Evolutionary conservation across 2,888 invertebrate species (phyloP), one percentile per base, ranked within the genome.

Genomic region (Pseudococcus viburni): DNA sequence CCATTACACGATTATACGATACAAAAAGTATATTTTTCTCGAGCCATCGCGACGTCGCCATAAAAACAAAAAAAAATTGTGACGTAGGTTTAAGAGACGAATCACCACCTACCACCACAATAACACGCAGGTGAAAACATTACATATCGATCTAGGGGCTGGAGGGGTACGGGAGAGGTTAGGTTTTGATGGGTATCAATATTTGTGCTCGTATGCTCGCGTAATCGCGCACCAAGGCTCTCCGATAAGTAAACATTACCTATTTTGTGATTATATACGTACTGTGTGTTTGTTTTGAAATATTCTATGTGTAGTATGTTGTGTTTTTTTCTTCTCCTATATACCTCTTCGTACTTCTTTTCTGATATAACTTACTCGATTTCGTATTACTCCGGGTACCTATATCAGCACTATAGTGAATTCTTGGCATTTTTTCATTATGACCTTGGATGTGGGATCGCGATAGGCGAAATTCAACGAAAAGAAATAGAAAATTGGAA

Each of bases 181-280:
- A 5, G 22, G 33, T 73, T 26, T 73, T 33, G 68, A 73, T 73
- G 59, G 59, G 59, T 59, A 59, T 59, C 59, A 59, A 59, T 59
- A 59, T 59, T 59, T 59, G 59, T 59, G 19, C n/a, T 59, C 59
- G 33, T 73, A 73, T 26, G 68, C 68, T 12, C 68, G 68, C 33
- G 68, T 73, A 73, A 73, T 73, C 68, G 33, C 68, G 68, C 33
- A 26, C 68, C 68, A 33, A 73, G 33, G 68, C 68, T 73, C 26
- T 73, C 33, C 26, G 68, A 26, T 33, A 73, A 8, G 68, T 73
- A 73, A 73, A 73, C 68, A 73, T 73, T 73, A 33, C 68, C 68
- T 33, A 73, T 73, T 26, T 73, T 73, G 68, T 26, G 68, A 73
- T 73, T 73, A 73, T 73, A 73, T 11, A 19, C 7, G 19, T 19